Base-by-base conservation (phyloP, 1,140 invertebrate species). In the Galleria mellonella region DNA sequence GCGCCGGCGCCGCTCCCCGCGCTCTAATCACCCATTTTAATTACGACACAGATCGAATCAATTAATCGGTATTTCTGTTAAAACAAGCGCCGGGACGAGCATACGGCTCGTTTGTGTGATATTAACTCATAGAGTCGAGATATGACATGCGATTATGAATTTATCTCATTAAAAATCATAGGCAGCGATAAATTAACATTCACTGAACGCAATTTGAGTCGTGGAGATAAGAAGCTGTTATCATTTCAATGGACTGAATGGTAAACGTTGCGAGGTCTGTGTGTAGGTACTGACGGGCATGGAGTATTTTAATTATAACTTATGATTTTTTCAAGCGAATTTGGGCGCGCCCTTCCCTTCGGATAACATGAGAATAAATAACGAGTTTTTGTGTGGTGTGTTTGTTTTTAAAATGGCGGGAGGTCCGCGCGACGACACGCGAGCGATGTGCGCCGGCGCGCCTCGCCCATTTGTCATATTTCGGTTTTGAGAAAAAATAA, bases 371-470 rank as follows among this genome's bases (percentile, higher is more conserved):
- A 75, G 67, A 79, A 81, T 84, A 84, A 84, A 84, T 83, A 85
- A 85, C 78, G 62, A 75, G 81, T 82, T 85, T 85, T 79, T 85
- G 72, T 83, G 75, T 62, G 61, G 68, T 75, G 68, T 84, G 78
- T 85, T 85, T 85, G 81, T 85, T 85, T 84, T 85, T 77, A 82
- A 83, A 85, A 83, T 85, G 81, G 82, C 82, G 82, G 82, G 82
- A 85, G 82, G 82, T 83, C 78, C 58, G 68, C 67, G 81, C 72
- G 78, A 83, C 78, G 78, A 85, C 82, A 83, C 82, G 82, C 82
- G 78, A 85, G 78, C 72, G 71, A 64, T 63, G 61, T 58, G 63
- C 65, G 57, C 60, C 62, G 69, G 62, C 68, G 67, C 67, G 72
- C 63, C 77, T 65, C 67, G 68, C 71, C 78, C 82, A 85, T 85